Evolutionary conservation across 2,113 vertebrate species (phyloP).

Genomic region (Serinus canaria): DNA sequence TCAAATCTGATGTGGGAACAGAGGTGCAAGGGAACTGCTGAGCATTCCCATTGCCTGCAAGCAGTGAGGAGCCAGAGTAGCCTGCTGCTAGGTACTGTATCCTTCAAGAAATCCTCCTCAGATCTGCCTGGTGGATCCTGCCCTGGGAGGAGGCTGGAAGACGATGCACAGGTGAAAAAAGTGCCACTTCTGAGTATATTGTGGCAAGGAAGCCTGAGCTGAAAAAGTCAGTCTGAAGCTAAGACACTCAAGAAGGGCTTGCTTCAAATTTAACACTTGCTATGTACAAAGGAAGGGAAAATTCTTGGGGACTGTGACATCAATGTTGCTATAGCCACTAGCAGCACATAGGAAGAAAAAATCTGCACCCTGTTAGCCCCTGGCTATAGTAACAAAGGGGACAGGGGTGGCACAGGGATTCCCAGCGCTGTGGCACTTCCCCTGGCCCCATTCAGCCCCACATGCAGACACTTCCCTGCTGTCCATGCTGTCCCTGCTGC

Average conservation of each 20-base stretch:
- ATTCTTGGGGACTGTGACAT: not conserved
- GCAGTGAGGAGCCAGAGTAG: not conserved
- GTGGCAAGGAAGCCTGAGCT: not conserved
- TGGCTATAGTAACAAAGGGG: not conserved
- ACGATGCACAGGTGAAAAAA: not conserved
- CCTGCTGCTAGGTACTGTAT: not conserved
- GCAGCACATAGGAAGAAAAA: not conserved
- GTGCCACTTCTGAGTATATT: not conserved
- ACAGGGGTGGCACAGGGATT: not conserved
- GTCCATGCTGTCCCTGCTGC: not conserved
- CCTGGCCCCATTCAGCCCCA: not conserved
- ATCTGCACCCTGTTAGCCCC: accelerated
- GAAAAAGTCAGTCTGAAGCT: not conserved
- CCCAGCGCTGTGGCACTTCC: not conserved
- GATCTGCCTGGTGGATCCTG: not conserved
- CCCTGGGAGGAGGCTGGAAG: not conserved
- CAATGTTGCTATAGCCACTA: accelerated
- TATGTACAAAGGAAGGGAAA: not conserved
- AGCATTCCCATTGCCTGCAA: not conserved
- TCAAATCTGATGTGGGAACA: not conserved
- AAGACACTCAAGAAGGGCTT: not conserved
- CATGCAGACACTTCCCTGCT: not conserved
- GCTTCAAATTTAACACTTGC: not conserved
- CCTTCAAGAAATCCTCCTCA: not conserved
- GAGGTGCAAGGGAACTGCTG: not conserved